Percentiles rank a stretch among this genome's conserved stretches.
phyloP scores from a whole-genome alignment of 2,888 invertebrate genomes.

The Drepanosiphum platanoidis region DNA sequence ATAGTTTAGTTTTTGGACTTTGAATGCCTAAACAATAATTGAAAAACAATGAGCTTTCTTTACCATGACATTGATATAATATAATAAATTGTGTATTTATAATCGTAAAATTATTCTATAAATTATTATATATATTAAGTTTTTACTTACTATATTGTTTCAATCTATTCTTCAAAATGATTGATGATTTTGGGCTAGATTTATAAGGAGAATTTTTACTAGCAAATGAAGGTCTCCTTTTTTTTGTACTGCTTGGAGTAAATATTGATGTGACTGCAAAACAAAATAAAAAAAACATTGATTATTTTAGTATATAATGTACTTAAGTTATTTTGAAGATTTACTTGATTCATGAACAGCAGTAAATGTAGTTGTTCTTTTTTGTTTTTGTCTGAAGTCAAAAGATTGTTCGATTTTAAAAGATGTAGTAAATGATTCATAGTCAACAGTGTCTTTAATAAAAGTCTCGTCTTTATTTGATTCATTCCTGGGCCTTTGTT shows the following conservation, averaged over 20 bases:
- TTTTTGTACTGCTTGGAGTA: conserved; percentile 1
- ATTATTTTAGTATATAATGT: neutral
- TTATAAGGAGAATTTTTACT: conserved; percentile 45
- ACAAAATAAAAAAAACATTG: neutral
- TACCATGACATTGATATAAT: neutral
- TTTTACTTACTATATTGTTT: conserved; percentile 51
- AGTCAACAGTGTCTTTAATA: neutral
- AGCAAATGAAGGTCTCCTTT: conserved; percentile 39
- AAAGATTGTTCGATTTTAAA: neutral
- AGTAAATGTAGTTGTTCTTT: neutral
- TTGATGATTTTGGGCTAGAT: conserved; percentile 39
- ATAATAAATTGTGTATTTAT: neutral
- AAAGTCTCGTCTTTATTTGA: neutral
- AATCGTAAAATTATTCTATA: neutral
- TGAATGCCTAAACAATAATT: conserved; percentile 6
- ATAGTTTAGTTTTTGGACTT: conserved; percentile 10
- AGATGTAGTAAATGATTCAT: neutral
- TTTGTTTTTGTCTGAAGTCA: neutral
- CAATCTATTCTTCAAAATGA: conserved; percentile 30
- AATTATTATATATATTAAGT: neutral
- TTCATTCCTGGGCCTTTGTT: neutral
- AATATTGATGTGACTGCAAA: neutral
- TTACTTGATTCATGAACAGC: conserved; percentile 27
- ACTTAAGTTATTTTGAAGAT: neutral
- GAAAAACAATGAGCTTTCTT: neutral